These are phyloP conservation scores for Podiceps cristatus DNA, from an alignment of 2,113 vertebrate genomes.

Conservation along the genomic window DNA sequence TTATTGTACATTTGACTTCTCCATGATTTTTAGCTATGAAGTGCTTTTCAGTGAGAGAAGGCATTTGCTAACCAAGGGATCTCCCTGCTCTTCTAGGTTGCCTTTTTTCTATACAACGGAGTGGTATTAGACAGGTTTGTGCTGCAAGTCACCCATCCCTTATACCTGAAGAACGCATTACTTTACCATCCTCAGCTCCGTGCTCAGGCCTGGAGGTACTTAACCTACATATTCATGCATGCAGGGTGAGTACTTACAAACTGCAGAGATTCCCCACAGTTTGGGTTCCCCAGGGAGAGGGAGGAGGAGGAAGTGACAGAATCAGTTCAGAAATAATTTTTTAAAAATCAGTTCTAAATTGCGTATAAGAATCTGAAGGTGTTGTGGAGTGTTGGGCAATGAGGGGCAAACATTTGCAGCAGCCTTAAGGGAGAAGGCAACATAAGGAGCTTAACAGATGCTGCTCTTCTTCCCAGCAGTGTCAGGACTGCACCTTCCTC, in stretches of 20 bases:
- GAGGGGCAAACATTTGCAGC: neutral
- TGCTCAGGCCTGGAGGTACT: slow-evolving; percentile 92
- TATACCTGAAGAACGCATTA: slow-evolving; percentile 89
- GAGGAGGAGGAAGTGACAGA: neutral
- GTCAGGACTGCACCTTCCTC: neutral
- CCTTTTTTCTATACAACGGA: slow-evolving; percentile 94
- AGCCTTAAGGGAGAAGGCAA: neutral
- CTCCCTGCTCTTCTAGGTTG: slow-evolving; percentile 78
- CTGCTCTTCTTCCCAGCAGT: neutral
- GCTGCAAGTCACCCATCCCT: slow-evolving; percentile 92
- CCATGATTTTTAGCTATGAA: neutral
- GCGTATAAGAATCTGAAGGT: neutral
- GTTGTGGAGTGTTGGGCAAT: neutral
- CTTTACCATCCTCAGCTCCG: slow-evolving; percentile 94
- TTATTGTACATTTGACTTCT: neutral
- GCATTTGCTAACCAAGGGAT: slow-evolving; percentile 14
- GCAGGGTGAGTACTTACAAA: slow-evolving; percentile 87
- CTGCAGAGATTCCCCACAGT: neutral
- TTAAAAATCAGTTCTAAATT: neutral
- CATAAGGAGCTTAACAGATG: neutral
- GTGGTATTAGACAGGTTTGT: slow-evolving; percentile 89
- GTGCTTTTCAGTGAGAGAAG: neutral
- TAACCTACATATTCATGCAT: slow-evolving; percentile 98
- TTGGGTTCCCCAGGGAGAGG: neutral
- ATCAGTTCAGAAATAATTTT: neutral